These are phyloP conservation scores for Amiota communis DNA, from an alignment of 2,888 invertebrate species.

Conservation along the genomic window DNA sequence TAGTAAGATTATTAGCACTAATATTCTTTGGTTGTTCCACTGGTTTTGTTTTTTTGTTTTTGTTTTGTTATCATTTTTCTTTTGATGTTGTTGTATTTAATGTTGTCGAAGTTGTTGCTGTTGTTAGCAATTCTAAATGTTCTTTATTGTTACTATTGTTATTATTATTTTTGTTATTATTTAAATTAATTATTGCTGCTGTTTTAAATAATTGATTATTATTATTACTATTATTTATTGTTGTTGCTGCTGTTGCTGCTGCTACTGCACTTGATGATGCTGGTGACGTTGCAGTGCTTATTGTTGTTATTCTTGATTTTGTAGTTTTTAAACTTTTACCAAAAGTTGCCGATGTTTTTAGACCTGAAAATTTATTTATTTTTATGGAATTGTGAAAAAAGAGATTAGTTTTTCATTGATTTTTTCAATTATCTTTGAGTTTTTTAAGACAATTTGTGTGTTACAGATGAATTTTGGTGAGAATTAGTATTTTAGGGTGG, in stretches of 20 bases:
- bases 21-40: constrained; percentile 74
- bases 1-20: constrained; percentile 64
- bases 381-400: background rate
- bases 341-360: constrained; percentile 67
- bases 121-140: constrained; percentile 2
- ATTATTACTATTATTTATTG: constrained; percentile 39
- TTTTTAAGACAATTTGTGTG: background rate
- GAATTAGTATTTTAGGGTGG: too few relatives aligned
- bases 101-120: constrained; percentile 45
- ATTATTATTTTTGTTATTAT: constrained; percentile 33
- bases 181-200: constrained; percentile 58
- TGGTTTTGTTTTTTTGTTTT: constrained; percentile 71
- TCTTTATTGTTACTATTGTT: constrained; percentile 36
- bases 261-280: constrained; percentile 40
- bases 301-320: constrained; percentile 58
- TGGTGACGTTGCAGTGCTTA: constrained; percentile 46
- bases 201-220: constrained; percentile 58
- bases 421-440: background rate
- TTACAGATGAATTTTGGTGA: background rate
- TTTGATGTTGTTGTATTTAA: constrained; percentile 39
- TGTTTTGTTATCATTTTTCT: constrained; percentile 36
- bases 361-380: constrained; percentile 55
- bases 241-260: constrained; percentile 46
- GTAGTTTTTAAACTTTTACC: constrained; percentile 65
- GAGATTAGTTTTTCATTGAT: background rate